phyloP scores from a whole-genome alignment of 2,113 vertebrate species.

The Perccottus glenii region DNA sequence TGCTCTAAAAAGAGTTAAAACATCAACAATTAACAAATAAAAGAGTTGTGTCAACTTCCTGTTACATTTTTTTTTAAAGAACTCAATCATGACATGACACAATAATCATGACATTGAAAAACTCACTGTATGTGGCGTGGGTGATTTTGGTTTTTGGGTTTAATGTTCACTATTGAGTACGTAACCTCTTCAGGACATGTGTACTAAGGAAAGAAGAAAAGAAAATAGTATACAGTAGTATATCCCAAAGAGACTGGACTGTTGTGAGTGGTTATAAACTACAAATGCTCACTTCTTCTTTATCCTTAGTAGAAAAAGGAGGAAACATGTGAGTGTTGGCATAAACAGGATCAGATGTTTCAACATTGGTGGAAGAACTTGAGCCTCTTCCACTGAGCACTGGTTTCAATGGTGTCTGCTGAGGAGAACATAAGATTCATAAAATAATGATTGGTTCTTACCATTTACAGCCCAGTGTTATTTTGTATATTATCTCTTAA shows the following conservation, averaged over 20 bases:
- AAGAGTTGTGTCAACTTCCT: neutral
- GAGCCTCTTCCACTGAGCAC: neutral
- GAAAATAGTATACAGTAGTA: neutral
- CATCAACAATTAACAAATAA: no score
- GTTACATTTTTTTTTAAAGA: neutral
- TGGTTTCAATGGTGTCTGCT: neutral
- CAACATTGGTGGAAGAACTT: neutral
- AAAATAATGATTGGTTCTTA: no score
- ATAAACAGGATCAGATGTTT: conserved; percentile 25
- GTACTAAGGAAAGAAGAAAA: conserved; percentile 25
- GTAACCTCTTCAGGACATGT: conserved; percentile 18
- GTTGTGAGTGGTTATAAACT: neutral
- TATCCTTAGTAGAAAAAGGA: neutral
- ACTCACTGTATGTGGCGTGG: neutral
- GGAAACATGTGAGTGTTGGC: conserved; percentile 18
- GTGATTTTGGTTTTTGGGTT: conserved; percentile 6
- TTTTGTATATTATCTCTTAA: no score
- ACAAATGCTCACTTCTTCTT: conserved; percentile 12
- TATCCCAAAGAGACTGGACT: neutral
- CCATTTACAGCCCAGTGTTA: no score
- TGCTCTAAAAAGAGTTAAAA: conserved; percentile 34
- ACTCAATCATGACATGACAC: neutral
- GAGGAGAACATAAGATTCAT: neutral
- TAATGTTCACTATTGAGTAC: conserved; percentile 56
- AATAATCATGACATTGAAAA: neutral